Evolutionary conservation across 2,888 invertebrate species (phyloP), one percentile per base, ranked within the genome.

Genomic region (Drosophila antonietae): DNA sequence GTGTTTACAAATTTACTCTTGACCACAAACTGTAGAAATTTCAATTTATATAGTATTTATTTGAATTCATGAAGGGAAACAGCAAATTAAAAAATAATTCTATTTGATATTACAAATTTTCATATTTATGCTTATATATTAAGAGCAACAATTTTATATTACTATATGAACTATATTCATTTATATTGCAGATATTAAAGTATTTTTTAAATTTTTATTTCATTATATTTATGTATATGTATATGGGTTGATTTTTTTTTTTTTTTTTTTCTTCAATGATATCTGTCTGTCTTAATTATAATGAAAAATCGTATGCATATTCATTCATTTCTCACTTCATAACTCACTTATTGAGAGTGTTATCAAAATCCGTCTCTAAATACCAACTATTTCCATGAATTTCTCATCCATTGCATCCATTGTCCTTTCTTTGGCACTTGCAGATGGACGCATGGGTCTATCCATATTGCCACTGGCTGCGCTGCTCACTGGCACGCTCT

Each of bases 381-480:
- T 33, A 9, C 10, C 10, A 33, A n/a, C n/a, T 3, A 41, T 33
- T 18, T 33, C 1, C 12, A 12, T 12, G 7, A 6, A n/a, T 33
- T 7, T 18, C 49, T 9, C 35, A 10, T 15, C 9, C n/a, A 33
- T 35, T 33, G 14, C 3, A 35, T 14, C n/a, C n/a, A 51, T 46
- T 39, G 14, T 6, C 37, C 10, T 14, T 31, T n/a, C 4, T 28
- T 43, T 49, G 39, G 8, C 49, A 14, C 12, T 63, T 74, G 0
- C 46, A 96, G 96, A 96, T 93, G 95, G 95, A 80, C 95, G 95
- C 81, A 94, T 94, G 66, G 94, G 95, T 23, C 95, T 96, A 73
- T 96, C 95, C 58, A 95, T 96, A 73, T 93, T 96, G 41, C 96
- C 96, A 2, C 91, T 97, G 44, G 96, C 96, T 1, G 95, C 96